Evolutionary conservation across 2,888 invertebrate genomes (phyloP), one percentile per base, ranked within the genome.

Genomic region (Philaethria dido): DNA sequence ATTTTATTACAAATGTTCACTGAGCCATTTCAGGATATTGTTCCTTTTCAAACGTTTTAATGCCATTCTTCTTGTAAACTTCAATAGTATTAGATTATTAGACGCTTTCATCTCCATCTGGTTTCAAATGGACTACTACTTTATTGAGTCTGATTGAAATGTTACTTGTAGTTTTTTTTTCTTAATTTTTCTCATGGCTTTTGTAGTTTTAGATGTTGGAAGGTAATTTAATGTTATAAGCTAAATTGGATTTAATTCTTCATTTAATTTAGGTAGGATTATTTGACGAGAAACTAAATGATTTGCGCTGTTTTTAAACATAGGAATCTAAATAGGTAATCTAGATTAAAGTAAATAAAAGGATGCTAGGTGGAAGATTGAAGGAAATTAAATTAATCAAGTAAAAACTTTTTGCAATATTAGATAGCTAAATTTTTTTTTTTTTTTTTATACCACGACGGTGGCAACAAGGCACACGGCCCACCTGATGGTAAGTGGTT

Each of bases 1-100:
- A 70, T 70, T 70, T 68, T 65, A 65, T 69, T 62, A 65, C 62
- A 62, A 62, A 62, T 65, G 48, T 62, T 54, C 62, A 29, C 20
- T 55, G 52, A 50, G 44, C 59, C 50, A 18, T 52, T 54, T 57
- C 55, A 54, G 22, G 55, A 44, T 55, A 66, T 66, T 62, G 66
- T 66, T 59, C 39, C 60, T 60, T 65, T 65, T 65, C 59, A 60
- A 52, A 60, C 50, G 52, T 48, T 33, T 60, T 64, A 33, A 65
- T 48, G 44, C 60, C 47, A 48, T 64, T 64, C 59, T 65, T 42
- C 16, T 59, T 50, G n/a, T 44, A 65, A 29, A 65, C 64, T 65
- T 48, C 62, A 50, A 62, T 50, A 48, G 33, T 29, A 60, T 60
- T 60, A 29, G 60, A 60, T 60, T 60, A 60, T 44, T 45, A 29